A percentile compares a stretch with the other conserved stretches of the same genome.
Conservation (phyloP, 1,140 invertebrate genomes). For the Battus philenor region DNA sequence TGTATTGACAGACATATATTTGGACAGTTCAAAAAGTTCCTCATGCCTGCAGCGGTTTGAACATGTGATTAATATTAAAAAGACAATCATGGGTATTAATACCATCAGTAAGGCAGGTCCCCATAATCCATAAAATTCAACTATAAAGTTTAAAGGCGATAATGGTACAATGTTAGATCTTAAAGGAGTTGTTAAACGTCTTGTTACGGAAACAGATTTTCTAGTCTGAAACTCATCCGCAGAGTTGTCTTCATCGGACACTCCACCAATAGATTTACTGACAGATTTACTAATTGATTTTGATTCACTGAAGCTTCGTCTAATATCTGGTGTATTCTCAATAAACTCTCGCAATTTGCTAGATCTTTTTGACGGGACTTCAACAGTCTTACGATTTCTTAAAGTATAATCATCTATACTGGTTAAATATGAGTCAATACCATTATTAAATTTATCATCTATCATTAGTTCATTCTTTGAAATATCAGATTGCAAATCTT, state of each 20-base stretch:
- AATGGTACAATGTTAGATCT: conserved; percentile 35
- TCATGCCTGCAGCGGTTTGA: conserved; percentile 36
- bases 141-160: conserved; percentile 31
- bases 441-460: conserved; percentile 42
- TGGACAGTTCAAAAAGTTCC: conserved; percentile 24
- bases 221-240: conserved; percentile 28
- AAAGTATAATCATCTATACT: conserved; percentile 38
- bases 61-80: conserved; percentile 49
- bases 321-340: conserved; percentile 44
- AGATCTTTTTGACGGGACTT: conserved; percentile 41
- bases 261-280: conserved; percentile 50
- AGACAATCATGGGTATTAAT: conserved; percentile 46
- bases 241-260: conserved; percentile 57
- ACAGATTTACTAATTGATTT: conserved; percentile 48
- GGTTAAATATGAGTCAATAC: conserved; percentile 32
- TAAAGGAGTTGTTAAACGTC: conserved; percentile 57
- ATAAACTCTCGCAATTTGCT: conserved; percentile 46
- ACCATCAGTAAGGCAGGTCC: conserved; percentile 40
- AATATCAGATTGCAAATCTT: conserved; percentile 35
- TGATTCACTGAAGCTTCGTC: conserved; percentile 47
- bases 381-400: conserved; percentile 38
- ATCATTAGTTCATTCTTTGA: conserved; percentile 24
- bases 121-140: conserved; percentile 56
- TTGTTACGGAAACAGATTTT: conserved; percentile 43
- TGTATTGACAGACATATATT: conserved; percentile 25